Base-by-base conservation (phyloP, 2,113 vertebrate species). In the Bos indicus region DNA sequence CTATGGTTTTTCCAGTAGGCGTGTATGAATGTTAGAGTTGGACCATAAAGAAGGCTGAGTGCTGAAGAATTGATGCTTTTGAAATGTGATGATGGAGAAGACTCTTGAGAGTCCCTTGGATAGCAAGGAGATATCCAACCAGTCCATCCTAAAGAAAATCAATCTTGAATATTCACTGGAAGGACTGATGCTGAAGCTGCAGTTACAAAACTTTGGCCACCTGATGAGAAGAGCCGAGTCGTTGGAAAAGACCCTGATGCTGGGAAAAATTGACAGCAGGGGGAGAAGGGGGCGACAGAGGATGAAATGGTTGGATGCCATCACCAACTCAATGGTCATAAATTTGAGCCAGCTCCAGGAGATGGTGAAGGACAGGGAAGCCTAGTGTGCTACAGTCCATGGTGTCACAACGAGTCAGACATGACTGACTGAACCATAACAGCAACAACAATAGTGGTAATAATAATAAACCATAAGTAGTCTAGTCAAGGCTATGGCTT, bases 381-480 rank as follows among this genome's bases (percentile, higher is more conserved):
- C 67, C 67, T 71, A 12, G 4, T 71, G 33, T 71, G 64, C n/a
- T 40, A 6, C 2, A 23, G 67, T 23, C 67, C 5, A 2, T 40
- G 67, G 67, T 23, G 17, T 71, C n/a, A 40, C n/a, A 40, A 71
- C 36, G n/a, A 71, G 19, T 40, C 67, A 71, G n/a, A 64, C n/a
- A 71, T 5, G 1, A 12, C 67, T 71, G 64, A 36, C n/a, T 23
- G 19, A 71, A 23, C n/a, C 46, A 7, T 77, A 77, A 15, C 6
- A 71, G n/a, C 30, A 16, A 2, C n/a, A 59, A 71, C 25, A 67
- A 67, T 43, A 46, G 19, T 13, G 36, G 28, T 7, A 3, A 16
- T 7, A 3, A 17, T 16, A 8, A 10, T 19, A 19, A 78, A 4
- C 21, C 15, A 0, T 30, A 23, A 3, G 10, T 19, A 57, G 56